phyloP scores from a whole-genome alignment of 2,888 invertebrate genomes.

The Drosophila colorata region DNA sequence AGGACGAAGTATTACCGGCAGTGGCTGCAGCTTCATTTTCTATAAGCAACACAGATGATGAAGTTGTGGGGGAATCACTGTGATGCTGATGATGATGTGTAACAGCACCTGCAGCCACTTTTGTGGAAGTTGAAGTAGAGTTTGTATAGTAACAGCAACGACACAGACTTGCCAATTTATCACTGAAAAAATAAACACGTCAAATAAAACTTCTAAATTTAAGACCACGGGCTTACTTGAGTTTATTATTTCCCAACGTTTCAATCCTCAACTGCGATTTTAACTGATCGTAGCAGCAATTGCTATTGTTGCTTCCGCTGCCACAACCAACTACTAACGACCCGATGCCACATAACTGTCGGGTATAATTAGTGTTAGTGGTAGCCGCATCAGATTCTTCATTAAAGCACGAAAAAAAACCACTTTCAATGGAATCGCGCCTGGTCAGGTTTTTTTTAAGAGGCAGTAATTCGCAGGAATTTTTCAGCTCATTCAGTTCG shows the following conservation, averaged over 20 bases:
- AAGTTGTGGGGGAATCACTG: slow-evolving; percentile 85
- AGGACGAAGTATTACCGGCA: slow-evolving; percentile 72
- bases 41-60: slow-evolving; percentile 86
- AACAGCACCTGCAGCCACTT: slow-evolving; percentile 63
- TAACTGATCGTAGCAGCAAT: slow-evolving; percentile 82
- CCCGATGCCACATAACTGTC: slow-evolving; percentile 73
- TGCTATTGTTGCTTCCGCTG: slow-evolving; percentile 59
- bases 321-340: slow-evolving; percentile 67
- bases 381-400: slow-evolving; percentile 91
- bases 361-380: slow-evolving; percentile 75
- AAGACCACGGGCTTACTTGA: slow-evolving; percentile 65
- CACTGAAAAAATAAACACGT: slow-evolving; percentile 59
- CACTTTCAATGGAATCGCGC: slow-evolving; percentile 94
- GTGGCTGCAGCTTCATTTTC: slow-evolving; percentile 86
- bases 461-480: slow-evolving; percentile 68
- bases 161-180: slow-evolving; percentile 84
- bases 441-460: slow-evolving; percentile 86
- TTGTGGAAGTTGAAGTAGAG: slow-evolving; percentile 63
- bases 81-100: slow-evolving; percentile 63
- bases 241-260: slow-evolving; percentile 66
- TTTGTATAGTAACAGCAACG: slow-evolving; percentile 83
- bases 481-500: slow-evolving; percentile 76
- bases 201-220: not conserved
- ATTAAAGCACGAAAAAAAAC: slow-evolving; percentile 95
- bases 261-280: slow-evolving; percentile 83